These are phyloP conservation scores for Pteromalus puparum DNA, from an alignment of 1,140 invertebrate species.

Conservation along the genomic window DNA sequence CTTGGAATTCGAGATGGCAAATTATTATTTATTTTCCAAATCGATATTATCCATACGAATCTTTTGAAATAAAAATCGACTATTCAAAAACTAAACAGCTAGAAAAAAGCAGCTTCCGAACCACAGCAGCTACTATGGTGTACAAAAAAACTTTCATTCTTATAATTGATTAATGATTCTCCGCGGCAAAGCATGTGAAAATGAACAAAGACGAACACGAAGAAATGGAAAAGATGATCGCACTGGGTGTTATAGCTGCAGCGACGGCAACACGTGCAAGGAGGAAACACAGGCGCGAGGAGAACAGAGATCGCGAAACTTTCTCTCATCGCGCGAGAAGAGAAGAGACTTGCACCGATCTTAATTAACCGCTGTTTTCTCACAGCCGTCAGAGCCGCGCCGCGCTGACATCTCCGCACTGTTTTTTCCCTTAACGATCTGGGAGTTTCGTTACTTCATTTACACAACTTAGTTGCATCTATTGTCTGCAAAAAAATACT, in stretches of 20 bases:
- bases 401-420: not conserved
- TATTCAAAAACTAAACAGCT: too few species aligned
- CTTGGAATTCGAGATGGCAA: not conserved
- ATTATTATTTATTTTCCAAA: not conserved
- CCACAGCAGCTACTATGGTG: not conserved
- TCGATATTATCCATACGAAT: too few species aligned
- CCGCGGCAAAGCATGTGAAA: not conserved
- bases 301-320: slow-evolving; percentile 59
- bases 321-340: slow-evolving; percentile 56
- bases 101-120: too few species aligned
- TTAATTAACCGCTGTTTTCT: slow-evolving; percentile 66
- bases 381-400: not conserved
- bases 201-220: not conserved
- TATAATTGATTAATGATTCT: slow-evolving; percentile 25
- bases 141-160: slow-evolving; percentile 23
- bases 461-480: slow-evolving; percentile 42
- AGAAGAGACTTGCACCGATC: slow-evolving; percentile 54
- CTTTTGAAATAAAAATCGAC: not conserved
- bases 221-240: not conserved
- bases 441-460: slow-evolving; percentile 49
- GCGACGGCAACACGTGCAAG: not conserved
- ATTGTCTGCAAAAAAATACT: slow-evolving; percentile 33
- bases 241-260: not conserved
- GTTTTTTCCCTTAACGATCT: slow-evolving; percentile 23
- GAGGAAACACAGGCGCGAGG: slow-evolving; percentile 29